These are phyloP conservation scores for Stichodactyla helianthus DNA, from an alignment of 64 coral and sea anemone species.

Conservation along the genomic window DNA sequence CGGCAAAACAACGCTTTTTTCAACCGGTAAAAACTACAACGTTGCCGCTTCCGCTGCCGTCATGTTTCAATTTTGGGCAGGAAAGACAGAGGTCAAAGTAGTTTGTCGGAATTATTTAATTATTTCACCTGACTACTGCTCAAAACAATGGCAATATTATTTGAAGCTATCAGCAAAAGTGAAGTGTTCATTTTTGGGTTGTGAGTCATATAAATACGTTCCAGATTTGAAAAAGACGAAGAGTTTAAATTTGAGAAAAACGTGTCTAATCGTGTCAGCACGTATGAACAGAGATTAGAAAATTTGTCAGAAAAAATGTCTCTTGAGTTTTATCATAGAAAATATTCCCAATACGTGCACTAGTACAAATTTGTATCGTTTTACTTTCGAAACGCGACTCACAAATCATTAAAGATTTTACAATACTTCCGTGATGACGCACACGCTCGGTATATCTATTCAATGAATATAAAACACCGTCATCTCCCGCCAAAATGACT, in stretches of 20 bases:
- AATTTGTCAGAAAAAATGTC: not conserved
- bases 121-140: not conserved
- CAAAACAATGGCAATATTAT: not conserved
- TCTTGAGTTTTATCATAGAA: not conserved
- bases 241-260: not conserved
- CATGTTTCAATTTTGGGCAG: not conserved
- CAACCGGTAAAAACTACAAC: not conserved
- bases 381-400: conserved; percentile 2
- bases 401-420: not conserved
- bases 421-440: conserved; percentile 21
- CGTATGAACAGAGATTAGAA: not conserved
- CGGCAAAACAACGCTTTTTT: not conserved
- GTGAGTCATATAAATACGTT: not conserved
- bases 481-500: conserved; percentile 25
- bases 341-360: not conserved
- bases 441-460: conserved; percentile 9
- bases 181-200: not conserved
- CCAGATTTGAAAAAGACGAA: not conserved
- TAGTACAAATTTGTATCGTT: not conserved
- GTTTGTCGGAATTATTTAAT: not conserved
- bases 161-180: not conserved
- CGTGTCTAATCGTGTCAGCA: not conserved
- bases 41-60: not conserved
- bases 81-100: not conserved
- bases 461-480: conserved; percentile 15